Percentiles rank a stretch among this genome's conserved stretches.
These are phyloP conservation scores for Aphyosemion australe DNA, from an alignment of 2,113 vertebrate genomes.

Conservation along the genomic window DNA sequence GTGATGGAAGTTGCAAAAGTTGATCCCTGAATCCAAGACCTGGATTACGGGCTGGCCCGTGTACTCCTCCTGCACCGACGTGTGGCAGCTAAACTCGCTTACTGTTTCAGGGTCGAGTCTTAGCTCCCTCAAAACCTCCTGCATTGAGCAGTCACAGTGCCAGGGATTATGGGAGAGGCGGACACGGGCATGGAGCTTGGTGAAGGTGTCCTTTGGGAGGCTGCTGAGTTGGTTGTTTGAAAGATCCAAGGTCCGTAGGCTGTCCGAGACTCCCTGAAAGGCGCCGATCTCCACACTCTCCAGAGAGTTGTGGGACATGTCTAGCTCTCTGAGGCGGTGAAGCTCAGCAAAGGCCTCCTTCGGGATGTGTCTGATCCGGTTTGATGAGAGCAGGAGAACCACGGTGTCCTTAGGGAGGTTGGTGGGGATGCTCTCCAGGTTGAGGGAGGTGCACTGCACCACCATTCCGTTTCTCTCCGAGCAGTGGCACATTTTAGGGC, in stretches of 20 bases:
- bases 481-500: slow-evolving; percentile 86
- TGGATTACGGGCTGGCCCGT: slow-evolving; percentile 85
- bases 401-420: slow-evolving; percentile 82
- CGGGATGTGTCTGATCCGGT: slow-evolving; percentile 84
- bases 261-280: slow-evolving; percentile 82
- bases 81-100: slow-evolving; percentile 85
- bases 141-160: slow-evolving; percentile 88
- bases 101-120: slow-evolving; percentile 83
- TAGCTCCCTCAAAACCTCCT: slow-evolving; percentile 85
- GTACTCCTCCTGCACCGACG: slow-evolving; percentile 79
- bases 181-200: slow-evolving; percentile 81
- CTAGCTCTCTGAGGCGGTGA: slow-evolving; percentile 82
- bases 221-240: slow-evolving; percentile 86
- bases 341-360: slow-evolving; percentile 84
- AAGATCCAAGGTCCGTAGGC: slow-evolving; percentile 83
- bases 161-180: slow-evolving; percentile 88
- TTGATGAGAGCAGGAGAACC: slow-evolving; percentile 85
- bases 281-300: slow-evolving; percentile 82
- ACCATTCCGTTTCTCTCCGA: slow-evolving; percentile 75
- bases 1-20: slow-evolving; percentile 85
- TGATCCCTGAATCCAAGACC: slow-evolving; percentile 83
- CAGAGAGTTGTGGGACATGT: slow-evolving; percentile 85
- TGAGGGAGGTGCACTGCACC: slow-evolving; percentile 83
- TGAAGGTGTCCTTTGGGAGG: slow-evolving; percentile 85
- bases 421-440: slow-evolving; percentile 82